Percentiles rank a stretch among this genome's conserved stretches.
Conservation (phyloP, 2,888 invertebrate genomes). For the Itoplectis maculator region DNA sequence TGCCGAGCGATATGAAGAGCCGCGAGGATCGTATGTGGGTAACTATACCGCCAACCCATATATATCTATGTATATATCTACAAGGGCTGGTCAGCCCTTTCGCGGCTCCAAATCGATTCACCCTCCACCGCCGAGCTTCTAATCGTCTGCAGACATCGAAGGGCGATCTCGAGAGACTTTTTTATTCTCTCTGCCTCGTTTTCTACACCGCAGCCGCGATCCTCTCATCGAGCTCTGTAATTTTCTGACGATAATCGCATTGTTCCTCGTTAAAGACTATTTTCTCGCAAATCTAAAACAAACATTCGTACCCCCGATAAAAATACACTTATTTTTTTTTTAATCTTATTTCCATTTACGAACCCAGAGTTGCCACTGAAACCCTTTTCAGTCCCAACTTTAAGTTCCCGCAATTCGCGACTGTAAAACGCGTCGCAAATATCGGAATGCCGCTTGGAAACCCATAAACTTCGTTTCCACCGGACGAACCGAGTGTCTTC, state of each 20-base stretch:
- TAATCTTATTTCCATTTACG: too few species aligned
- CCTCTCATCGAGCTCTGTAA: not conserved
- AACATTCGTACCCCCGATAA: too few species aligned
- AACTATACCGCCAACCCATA: constrained; percentile 12
- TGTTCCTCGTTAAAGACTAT: too few species aligned
- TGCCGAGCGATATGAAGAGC: constrained; percentile 44
- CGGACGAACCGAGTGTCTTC: not conserved
- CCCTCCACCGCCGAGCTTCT: constrained; percentile 27
- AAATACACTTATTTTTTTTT: too few species aligned
- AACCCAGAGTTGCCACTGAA: too few species aligned
- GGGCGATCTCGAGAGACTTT: constrained; percentile 19
- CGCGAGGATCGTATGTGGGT: not conserved
- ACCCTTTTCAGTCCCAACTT: too few species aligned
- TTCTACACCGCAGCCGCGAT: not conserved
- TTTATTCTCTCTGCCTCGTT: too few species aligned
- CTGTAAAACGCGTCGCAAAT: too few species aligned
- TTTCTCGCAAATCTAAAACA: too few species aligned
- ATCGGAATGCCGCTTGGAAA: too few species aligned
- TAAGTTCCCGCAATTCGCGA: too few species aligned
- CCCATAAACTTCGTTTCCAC: not conserved
- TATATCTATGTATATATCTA: not conserved
- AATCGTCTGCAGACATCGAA: constrained; percentile 52
- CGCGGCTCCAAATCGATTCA: constrained; percentile 16
- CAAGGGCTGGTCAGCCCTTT: constrained; percentile 17
- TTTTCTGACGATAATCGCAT: too few species aligned